Conservation (phyloP, 35 echinoderm and acorn worm species). For the Chiridota heheva region DNA sequence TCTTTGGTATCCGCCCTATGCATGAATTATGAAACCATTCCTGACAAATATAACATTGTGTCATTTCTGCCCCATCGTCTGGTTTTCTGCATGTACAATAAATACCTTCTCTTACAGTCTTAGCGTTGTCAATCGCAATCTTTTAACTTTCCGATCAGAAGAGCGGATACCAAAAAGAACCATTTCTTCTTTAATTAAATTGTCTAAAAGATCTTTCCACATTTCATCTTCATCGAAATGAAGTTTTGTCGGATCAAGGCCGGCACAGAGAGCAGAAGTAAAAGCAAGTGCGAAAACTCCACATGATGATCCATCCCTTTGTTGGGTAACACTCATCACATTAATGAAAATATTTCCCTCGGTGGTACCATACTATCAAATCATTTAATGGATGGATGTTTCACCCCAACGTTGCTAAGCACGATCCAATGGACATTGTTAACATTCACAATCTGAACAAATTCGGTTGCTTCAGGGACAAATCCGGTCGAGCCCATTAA, state of each 20-base stretch:
- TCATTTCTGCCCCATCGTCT: no score
- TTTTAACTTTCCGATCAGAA: no score
- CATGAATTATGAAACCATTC: no score
- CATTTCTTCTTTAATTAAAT: no score
- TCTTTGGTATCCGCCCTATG: no score
- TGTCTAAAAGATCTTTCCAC: background rate
- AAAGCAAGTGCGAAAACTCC: slow-evolving; percentile 6
- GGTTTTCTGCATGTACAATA: no score
- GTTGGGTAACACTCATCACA: slow-evolving; percentile 3
- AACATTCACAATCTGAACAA: slow-evolving; percentile 27
- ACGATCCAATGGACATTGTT: slow-evolving; percentile 12
- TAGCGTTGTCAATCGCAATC: no score
- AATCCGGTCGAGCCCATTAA: background rate
- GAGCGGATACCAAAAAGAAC: no score
- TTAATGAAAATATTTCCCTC: background rate
- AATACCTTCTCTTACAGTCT: no score
- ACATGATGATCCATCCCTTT: no score
- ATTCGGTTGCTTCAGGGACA: slow-evolving; percentile 1
- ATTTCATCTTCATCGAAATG: background rate
- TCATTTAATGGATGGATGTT: background rate
- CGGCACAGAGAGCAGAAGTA: background rate
- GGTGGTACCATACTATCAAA: background rate
- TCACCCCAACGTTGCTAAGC: slow-evolving; percentile 1
- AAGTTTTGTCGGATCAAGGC: slow-evolving; percentile 1
- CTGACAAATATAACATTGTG: no score